Evolutionary conservation across 1,140 invertebrate species (phyloP).

Genomic region (Elysia chlorotica): DNA sequence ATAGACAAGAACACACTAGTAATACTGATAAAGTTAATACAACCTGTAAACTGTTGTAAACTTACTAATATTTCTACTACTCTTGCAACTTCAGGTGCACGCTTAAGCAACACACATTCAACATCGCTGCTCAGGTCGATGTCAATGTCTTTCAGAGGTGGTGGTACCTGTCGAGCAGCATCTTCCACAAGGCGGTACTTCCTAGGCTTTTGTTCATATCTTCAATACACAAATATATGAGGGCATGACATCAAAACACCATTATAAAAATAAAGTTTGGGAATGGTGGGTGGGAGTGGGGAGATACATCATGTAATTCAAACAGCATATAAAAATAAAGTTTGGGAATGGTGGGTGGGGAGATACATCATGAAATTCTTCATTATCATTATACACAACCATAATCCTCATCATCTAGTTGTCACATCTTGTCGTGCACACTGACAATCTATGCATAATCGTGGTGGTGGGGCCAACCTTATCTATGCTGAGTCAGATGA

Average conservation of each 20-base stretch:
- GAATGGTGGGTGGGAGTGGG: no score
- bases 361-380: not conserved
- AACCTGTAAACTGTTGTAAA: no score
- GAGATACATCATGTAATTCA: not conserved
- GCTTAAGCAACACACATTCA: constrained; percentile 50
- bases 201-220: constrained; percentile 51
- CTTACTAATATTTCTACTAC: no score
- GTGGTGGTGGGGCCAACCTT: no score
- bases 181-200: constrained; percentile 64
- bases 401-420: no score
- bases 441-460: no score
- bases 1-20: constrained; percentile 48
- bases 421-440: no score
- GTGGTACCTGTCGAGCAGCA: constrained; percentile 36
- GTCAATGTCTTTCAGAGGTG: constrained; percentile 36
- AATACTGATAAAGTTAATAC: constrained; percentile 58
- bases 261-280: not conserved
- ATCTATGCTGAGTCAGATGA: no score
- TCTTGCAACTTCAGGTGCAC: no score
- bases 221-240: no score
- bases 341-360: not conserved
- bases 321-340: not conserved
- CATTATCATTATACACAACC: no score
- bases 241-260: no score
- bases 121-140: constrained; percentile 44